phyloP scores from a whole-genome alignment of 2,113 vertebrate genomes.

The Triplophysa siluroides region DNA sequence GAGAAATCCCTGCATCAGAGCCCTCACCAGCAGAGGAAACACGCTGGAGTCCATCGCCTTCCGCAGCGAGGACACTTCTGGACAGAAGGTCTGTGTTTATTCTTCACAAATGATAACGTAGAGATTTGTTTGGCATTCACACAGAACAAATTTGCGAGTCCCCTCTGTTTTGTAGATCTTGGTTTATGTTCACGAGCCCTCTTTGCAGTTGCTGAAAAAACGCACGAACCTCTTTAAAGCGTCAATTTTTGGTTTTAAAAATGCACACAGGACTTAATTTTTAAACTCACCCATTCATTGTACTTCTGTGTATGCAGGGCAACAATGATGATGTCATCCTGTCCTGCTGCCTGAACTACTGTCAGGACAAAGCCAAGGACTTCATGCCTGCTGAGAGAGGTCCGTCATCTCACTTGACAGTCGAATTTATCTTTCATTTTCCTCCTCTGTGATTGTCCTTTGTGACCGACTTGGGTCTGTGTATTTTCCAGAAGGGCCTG shows the following conservation, averaged over 20 bases:
- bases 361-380: constrained; percentile 96
- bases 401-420: constrained; percentile 4
- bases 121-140: too few relatives aligned
- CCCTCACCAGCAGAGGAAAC: constrained; percentile 93
- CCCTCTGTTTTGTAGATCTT: too few relatives aligned
- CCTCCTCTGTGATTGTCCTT: neutral
- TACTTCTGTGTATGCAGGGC: constrained; percentile 75
- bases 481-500: constrained; percentile 81
- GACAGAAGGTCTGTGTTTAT: constrained; percentile 82
- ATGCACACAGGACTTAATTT: neutral
- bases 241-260: too few relatives aligned
- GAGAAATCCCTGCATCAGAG: constrained; percentile 85
- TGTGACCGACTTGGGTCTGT: neutral
- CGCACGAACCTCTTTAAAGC: too few relatives aligned
- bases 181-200: too few relatives aligned
- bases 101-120: neutral
- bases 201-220: too few relatives aligned
- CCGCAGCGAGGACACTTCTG: constrained; percentile 94
- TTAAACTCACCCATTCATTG: neutral
- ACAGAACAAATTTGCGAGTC: too few relatives aligned
- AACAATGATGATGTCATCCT: constrained; percentile 90
- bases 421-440: neutral
- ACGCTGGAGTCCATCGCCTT: constrained; percentile 97
- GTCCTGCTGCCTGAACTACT: constrained; percentile 84
- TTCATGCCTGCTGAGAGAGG: constrained; percentile 85